Base-by-base conservation (phyloP, 2,797 vertebrate genomes). In the Macrochelys suwanniensis region DNA sequence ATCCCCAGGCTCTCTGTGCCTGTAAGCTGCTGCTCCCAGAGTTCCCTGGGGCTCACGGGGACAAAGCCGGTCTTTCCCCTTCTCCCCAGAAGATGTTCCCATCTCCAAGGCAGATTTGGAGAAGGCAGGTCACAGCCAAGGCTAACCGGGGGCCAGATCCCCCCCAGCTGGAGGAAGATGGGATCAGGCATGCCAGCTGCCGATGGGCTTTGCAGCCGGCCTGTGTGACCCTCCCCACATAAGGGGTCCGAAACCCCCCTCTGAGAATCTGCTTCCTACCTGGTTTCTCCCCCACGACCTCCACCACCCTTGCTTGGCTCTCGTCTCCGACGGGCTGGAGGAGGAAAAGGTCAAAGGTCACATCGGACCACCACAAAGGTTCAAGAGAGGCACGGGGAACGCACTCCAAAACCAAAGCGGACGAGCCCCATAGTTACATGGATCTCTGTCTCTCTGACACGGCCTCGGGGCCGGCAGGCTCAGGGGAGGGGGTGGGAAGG, bases 251-350 rank as follows among this genome's bases (percentile, higher is more conserved):
- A 15, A 8, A 42, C 33, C 11, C n/a, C 16, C 2, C 5, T 42
- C 12, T 3, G 17, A n/a, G n/a, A 3, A 9, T 6, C 7, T 37
- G 50, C 87, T 45, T 37, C 85, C 94, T 96, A 99, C 99, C 99
- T 97, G 98, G 98, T 95, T 99, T 99, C 92, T 98, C 94, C 19
- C 99, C 99, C 2, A 99, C 97, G 26, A 98, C 92, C 53, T 99
- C 99, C 81, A 99, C 85, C 93, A 99, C 98, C 4, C 82, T 98
- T 1, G 99, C 99, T 82, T 99, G 98, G 88, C 98, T 99, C 98
- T 99, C 99, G 3, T 99, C 99, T 88, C 99, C 99, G 0, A 99
- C 7, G 0, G 99, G 99, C 99, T 99, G 96, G 31, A 54, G 87
- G 28, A 76, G 25, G 33, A 85, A 89, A 88, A 87, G n/a, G 25